Percentiles rank a stretch among this genome's conserved stretches.
Conservation (phyloP, 1,140 invertebrate genomes). For the Hyles euphorbiae region DNA sequence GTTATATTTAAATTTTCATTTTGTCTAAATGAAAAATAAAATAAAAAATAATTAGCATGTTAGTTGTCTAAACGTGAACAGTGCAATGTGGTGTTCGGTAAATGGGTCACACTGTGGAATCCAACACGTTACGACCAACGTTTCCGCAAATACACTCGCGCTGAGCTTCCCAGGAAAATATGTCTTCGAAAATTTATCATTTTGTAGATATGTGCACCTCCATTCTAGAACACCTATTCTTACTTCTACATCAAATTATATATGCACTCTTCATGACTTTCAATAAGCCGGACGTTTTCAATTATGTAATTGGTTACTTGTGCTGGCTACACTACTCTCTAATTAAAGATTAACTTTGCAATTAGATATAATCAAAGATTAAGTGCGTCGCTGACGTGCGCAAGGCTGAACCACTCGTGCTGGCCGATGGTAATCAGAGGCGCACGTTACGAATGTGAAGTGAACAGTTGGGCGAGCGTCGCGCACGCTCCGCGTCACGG, state of each 20-base stretch:
- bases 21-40: too few relatives aligned
- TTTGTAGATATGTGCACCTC: too few relatives aligned
- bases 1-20: too few relatives aligned
- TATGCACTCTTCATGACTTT: too few relatives aligned
- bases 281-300: too few relatives aligned
- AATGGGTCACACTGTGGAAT: conserved; percentile 10
- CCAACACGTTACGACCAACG: background rate
- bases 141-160: conserved; percentile 14
- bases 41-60: background rate
- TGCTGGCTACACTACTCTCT: too few relatives aligned
- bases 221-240: too few relatives aligned
- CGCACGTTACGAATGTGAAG: background rate
- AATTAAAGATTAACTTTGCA: too few relatives aligned
- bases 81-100: conserved; percentile 13
- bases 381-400: conserved; percentile 12
- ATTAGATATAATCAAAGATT: too few relatives aligned
- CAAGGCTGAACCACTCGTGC: background rate
- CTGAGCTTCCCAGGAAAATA: background rate
- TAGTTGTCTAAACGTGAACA: conserved; percentile 1
- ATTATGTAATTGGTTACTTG: background rate
- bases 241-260: too few relatives aligned
- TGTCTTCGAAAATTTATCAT: too few relatives aligned
- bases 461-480: background rate
- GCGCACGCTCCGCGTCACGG: conserved; percentile 29
- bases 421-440: background rate